phyloP scores from a whole-genome alignment of 2,888 invertebrate genomes.

The Crepidodera aurea region DNA sequence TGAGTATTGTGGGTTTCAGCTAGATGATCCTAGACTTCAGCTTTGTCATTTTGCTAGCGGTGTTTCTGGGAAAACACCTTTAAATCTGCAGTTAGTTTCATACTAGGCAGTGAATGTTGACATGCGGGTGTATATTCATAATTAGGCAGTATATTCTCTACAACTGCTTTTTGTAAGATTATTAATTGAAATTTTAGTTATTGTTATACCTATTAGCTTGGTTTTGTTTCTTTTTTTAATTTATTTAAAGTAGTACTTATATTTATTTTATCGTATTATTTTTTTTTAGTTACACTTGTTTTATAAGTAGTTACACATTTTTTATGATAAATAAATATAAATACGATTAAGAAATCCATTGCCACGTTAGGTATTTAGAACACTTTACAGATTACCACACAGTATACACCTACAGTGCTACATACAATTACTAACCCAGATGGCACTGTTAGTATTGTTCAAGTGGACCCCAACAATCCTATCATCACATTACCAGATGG shows the following conservation, averaged over 20 bases:
- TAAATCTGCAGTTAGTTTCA: no score
- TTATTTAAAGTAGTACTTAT: constrained; percentile 18
- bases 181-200: constrained; percentile 27
- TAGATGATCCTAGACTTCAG: no score
- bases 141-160: background rate
- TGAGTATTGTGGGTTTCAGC: no score
- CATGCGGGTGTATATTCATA: no score
- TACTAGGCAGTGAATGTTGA: no score
- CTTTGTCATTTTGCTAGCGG: no score
- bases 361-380: constrained; percentile 3
- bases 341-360: background rate
- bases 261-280: constrained; percentile 11
- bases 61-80: no score
- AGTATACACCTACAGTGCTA: constrained; percentile 88
- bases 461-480: constrained; percentile 92
- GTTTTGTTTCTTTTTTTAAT: constrained; percentile 38
- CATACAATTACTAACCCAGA: constrained; percentile 97
- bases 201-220: constrained; percentile 40
- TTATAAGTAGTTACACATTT: background rate
- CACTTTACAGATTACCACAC: constrained; percentile 65
- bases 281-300: constrained; percentile 4
- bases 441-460: constrained; percentile 94
- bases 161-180: constrained; percentile 5
- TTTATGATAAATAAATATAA: constrained; percentile 10
- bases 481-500: constrained; percentile 96